Evolutionary conservation across 2,888 invertebrate species (phyloP).

Genomic region (Thereva unica): DNA sequence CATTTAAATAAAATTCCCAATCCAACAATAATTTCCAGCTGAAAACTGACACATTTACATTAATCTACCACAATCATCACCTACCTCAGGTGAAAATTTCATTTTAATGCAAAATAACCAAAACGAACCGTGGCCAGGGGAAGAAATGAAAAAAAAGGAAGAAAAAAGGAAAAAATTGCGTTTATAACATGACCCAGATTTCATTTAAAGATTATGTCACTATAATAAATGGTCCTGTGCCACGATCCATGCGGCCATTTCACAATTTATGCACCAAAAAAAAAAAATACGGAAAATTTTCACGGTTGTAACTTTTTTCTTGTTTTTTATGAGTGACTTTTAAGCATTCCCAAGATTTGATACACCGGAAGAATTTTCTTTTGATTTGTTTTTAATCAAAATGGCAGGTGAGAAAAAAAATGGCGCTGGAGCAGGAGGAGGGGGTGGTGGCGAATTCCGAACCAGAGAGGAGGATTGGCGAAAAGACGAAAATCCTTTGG

Average conservation of each 20-base stretch:
- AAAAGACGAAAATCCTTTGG: too few species aligned
- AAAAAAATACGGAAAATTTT: slow-evolving; percentile 26
- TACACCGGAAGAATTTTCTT: too few species aligned
- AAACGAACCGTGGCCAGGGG: slow-evolving; percentile 8
- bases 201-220: slow-evolving; percentile 41
- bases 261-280: slow-evolving; percentile 32
- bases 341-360: too few species aligned
- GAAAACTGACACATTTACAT: slow-evolving; percentile 4
- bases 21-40: not conserved
- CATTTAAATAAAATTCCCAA: slow-evolving; percentile 6
- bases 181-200: slow-evolving; percentile 38
- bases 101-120: slow-evolving; percentile 30
- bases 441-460: too few species aligned
- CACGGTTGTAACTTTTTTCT: not conserved
- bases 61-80: slow-evolving; percentile 21
- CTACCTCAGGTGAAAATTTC: slow-evolving; percentile 26
- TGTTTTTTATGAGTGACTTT: too few species aligned
- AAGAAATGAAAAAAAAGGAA: slow-evolving; percentile 10
- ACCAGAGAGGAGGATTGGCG: too few species aligned
- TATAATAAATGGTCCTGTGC: slow-evolving; percentile 37
- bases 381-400: too few species aligned
- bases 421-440: too few species aligned
- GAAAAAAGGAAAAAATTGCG: slow-evolving; percentile 16
- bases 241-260: slow-evolving; percentile 30
- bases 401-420: too few species aligned